Conservation (phyloP, 2,797 vertebrate species). For the Thalassophryne amazonica region DNA sequence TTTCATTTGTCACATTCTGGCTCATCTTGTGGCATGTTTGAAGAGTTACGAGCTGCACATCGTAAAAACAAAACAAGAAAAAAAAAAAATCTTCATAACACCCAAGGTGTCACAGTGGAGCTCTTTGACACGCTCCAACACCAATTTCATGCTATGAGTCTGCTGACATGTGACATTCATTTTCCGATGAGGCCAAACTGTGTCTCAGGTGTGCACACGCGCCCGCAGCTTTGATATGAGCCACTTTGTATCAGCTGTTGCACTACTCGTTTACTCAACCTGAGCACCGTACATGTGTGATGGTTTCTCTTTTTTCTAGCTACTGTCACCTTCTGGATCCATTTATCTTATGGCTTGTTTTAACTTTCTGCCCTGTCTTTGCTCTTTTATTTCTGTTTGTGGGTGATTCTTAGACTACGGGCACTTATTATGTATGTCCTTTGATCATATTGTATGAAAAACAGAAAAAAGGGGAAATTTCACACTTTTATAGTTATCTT, state of each 20-base stretch:
- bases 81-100: conserved; percentile 39
- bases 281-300: background rate
- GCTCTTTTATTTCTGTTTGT: conserved; percentile 27
- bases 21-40: conserved; percentile 10
- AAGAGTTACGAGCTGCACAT: conserved; percentile 28
- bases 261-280: background rate
- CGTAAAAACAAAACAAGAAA: no score
- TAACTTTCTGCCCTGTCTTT: conserved; percentile 32
- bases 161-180: conserved; percentile 43
- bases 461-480: no score
- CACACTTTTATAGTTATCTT: no score
- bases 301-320: conserved; percentile 13
- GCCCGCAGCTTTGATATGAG: conserved; percentile 29
- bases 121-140: conserved; percentile 25
- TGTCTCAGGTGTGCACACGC: conserved; percentile 31
- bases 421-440: no score
- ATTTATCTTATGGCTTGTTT: conserved; percentile 35
- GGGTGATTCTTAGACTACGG: no score
- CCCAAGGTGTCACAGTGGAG: conserved; percentile 23
- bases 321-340: conserved; percentile 24
- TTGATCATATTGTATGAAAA: no score
- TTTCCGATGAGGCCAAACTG: conserved; percentile 57
- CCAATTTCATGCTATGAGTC: conserved; percentile 25
- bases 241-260: conserved; percentile 18
- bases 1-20: conserved; percentile 23